Evolutionary conservation across 2,888 invertebrate species (phyloP), one percentile per base, ranked within the genome.

Genomic region (Sphecodes monilicornis): DNA sequence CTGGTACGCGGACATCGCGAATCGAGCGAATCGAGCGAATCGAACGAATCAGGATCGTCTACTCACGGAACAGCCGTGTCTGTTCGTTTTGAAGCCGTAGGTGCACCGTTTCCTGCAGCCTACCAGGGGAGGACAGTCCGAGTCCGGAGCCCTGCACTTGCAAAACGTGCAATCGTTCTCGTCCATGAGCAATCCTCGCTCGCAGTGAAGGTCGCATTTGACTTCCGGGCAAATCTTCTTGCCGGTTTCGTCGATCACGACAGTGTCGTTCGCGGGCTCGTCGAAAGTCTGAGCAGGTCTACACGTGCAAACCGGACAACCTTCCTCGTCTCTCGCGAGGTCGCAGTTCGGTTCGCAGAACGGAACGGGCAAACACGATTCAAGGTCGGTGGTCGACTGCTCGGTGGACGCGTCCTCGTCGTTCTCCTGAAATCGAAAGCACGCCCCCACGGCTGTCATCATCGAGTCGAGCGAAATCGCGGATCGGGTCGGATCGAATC

Each of bases 121-220:
- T 43, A 81, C 81, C 72, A 91, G 69, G 16, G 90, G 80, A 75
- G 93, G 88, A 84, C 93, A 94, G 29, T 87, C 90, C 68, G 88
- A 90, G 2, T 89, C 87, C 43, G 91, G 89, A 2, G 91, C 88
- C 72, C 91, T 92, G 82, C 94, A 94, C 83, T 92, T 89, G 87
- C 94, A 94, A 4, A 94, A 82, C 32, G 91, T 92, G 85, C 94
- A 94, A 75, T 92, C 93, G 78, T 93, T 92, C 79, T 92, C 92
- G 82, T 94, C 94, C 92, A 92, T 91, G 22, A 92, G 86, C 75
- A 93, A 87, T 6, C 93, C 94, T 3, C 88, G 91, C 39, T 93
- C 93, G 90, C 94, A 94, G 86, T 92, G 92, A 32, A 93, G 89
- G 76, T 92, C 91, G 87, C 94, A 94, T 69, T 91, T 91, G 6